Evolutionary conservation across 2,888 invertebrate species (phyloP).

Genomic region (Nephrotoma appendiculata): DNA sequence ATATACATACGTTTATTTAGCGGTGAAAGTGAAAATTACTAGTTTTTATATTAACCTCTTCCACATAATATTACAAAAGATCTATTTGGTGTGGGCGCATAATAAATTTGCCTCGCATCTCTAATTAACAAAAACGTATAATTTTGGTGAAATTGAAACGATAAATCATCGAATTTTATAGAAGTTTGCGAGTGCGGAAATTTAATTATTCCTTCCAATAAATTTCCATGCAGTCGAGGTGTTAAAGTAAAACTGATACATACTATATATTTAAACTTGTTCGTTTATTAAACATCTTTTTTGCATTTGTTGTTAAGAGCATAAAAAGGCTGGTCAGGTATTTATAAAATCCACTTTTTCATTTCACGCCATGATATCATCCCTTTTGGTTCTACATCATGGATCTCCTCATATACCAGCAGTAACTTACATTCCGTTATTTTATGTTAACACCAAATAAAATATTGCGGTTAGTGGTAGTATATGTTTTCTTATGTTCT

Average conservation of each 20-base stretch:
- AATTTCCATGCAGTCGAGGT: neutral
- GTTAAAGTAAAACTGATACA: neutral
- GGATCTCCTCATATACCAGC: neutral
- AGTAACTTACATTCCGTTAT: neutral
- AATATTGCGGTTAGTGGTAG: neutral
- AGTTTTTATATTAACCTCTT: neutral
- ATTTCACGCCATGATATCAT: neutral
- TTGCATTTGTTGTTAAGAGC: neutral
- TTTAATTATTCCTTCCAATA: neutral
- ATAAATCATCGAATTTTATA: neutral
- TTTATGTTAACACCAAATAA: neutral
- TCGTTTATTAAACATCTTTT: neutral
- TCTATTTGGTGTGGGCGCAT: neutral
- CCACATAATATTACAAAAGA: neutral
- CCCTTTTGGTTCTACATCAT: neutral
- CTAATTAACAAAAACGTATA: neutral
- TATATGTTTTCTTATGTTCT: neutral
- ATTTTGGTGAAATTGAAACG: neutral
- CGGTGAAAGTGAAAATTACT: neutral
- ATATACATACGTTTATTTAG: neutral
- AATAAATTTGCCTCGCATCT: too few species aligned
- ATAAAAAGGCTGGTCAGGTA: neutral
- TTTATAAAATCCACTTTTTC: neutral
- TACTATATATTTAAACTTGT: neutral
- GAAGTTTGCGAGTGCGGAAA: neutral